A percentile compares a stretch with the other conserved stretches of the same genome.
These are phyloP conservation scores for Protobothrops flavoviridis DNA, from an alignment of 2,113 vertebrate genomes.

Conservation along the genomic window DNA sequence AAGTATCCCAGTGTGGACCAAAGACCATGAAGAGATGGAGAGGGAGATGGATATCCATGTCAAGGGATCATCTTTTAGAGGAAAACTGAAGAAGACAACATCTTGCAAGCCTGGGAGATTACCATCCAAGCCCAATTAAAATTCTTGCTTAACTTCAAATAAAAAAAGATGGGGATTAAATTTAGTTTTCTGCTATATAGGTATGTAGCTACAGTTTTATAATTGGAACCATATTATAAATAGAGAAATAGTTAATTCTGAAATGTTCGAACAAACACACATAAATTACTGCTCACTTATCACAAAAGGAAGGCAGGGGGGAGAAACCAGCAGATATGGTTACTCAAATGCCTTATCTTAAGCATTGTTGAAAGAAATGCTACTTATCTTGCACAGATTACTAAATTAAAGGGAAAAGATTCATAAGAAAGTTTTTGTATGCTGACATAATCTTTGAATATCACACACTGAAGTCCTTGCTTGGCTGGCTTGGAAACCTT, in stretches of 20 bases:
- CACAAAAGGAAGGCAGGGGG: not conserved
- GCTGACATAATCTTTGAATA: not conserved
- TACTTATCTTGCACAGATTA: not conserved
- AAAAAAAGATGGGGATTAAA: not conserved
- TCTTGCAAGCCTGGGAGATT: not conserved
- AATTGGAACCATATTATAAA: not conserved
- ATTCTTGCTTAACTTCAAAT: not conserved
- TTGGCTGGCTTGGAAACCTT: not conserved
- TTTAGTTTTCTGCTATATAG: not conserved
- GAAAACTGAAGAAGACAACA: not conserved
- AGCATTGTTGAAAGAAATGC: not conserved
- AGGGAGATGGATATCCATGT: not conserved
- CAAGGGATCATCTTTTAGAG: not conserved
- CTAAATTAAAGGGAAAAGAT: not conserved
- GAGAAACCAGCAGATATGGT: not conserved
- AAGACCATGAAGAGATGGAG: not conserved
- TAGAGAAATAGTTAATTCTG: not conserved
- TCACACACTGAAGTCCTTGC: not conserved
- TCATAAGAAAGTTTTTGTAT: not conserved
- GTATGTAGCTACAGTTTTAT: not conserved
- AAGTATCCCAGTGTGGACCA: not conserved
- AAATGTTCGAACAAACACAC: not conserved
- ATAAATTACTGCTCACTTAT: not conserved
- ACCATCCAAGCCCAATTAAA: not conserved
- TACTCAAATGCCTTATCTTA: not conserved